phyloP scores from a whole-genome alignment of 2,113 vertebrate species.

The Burhinus oedicnemus region DNA sequence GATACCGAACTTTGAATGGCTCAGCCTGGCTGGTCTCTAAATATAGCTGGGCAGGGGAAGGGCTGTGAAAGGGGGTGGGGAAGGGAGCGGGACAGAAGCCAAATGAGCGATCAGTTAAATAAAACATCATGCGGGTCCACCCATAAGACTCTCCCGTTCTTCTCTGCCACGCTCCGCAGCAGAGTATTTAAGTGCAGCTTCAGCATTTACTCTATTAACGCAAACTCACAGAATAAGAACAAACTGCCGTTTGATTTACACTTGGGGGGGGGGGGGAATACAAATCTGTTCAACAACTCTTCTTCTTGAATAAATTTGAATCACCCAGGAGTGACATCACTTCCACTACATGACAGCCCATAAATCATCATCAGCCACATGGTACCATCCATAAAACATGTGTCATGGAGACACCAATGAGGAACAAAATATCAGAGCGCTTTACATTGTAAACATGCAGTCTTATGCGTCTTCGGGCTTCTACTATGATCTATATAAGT shows the following conservation, averaged over 20 bases:
- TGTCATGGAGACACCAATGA: background rate
- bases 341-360: constrained; percentile 37
- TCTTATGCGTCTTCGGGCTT: background rate
- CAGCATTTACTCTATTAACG: background rate
- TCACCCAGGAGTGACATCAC: constrained; percentile 41
- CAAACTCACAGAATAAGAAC: background rate
- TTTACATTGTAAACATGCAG: background rate
- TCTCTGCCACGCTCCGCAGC: background rate
- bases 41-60: constrained; percentile 13
- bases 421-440: background rate
- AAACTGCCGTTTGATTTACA: constrained; percentile 13
- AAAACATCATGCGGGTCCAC: background rate
- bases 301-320: constrained; percentile 32
- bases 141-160: background rate
- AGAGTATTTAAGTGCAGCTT: background rate
- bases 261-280: background rate
- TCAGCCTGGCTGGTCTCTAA: background rate
- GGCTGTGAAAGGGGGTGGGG: background rate
- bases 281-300: background rate
- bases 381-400: constrained; percentile 22
- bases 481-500: background rate
- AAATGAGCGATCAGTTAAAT: background rate
- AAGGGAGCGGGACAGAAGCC: background rate
- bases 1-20: background rate
- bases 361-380: constrained; percentile 49